Percentiles rank a stretch among this genome's conserved stretches.
phyloP scores from a whole-genome alignment of 2,888 invertebrate species.

The Automeris io region DNA sequence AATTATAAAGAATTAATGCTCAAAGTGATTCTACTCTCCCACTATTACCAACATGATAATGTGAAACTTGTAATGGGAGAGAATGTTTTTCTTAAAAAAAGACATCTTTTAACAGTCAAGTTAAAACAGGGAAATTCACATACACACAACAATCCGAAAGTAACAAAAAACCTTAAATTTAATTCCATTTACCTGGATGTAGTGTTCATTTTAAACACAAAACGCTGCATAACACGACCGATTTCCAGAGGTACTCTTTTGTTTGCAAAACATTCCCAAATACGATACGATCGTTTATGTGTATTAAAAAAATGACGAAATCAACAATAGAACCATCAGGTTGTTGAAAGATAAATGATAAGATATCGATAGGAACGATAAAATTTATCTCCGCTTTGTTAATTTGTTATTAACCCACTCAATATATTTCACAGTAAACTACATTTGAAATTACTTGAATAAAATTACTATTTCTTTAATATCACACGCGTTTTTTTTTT shows the following conservation, averaged over 20 bases:
- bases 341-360: conserved; percentile 23
- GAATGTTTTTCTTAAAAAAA: not conserved
- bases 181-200: conserved; percentile 6
- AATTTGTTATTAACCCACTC: conserved; percentile 2
- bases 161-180: conserved; percentile 2
- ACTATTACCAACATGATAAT: too few relatives aligned
- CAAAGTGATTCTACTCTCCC: too few relatives aligned
- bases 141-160: conserved; percentile 4
- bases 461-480: too few relatives aligned
- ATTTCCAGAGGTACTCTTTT: not conserved
- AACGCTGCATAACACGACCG: not conserved
- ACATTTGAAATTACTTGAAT: too few relatives aligned
- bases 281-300: not conserved
- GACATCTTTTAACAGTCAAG: conserved; percentile 1
- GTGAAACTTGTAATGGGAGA: too few relatives aligned
- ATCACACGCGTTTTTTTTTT: too few relatives aligned
- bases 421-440: not conserved
- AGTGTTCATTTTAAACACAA: not conserved
- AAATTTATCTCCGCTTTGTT: conserved; percentile 10
- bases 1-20: too few relatives aligned
- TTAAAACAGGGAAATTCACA: conserved; percentile 8
- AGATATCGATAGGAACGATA: conserved; percentile 17
- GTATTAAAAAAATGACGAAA: not conserved
- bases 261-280: not conserved
- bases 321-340: conserved; percentile 1